Evolutionary conservation across 2,888 invertebrate species (phyloP).

Genomic region (Allolobophora icterica): DNA sequence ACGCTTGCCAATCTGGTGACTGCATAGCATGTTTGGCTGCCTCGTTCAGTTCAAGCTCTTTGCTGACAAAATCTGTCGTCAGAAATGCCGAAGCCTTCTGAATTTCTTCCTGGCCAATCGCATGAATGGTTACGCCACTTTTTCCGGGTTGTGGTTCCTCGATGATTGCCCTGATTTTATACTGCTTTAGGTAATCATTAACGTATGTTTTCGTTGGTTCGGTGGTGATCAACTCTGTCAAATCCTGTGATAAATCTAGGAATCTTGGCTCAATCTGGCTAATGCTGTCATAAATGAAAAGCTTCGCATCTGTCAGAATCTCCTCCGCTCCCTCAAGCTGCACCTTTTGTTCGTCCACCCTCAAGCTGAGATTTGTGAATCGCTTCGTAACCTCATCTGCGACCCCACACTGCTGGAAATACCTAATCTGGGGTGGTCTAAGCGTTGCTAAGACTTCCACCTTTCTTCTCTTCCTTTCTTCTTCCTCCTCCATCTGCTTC

Average conservation of each 20-base stretch:
- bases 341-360: background rate
- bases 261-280: background rate
- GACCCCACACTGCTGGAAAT: background rate
- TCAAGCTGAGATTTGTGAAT: background rate
- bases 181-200: background rate
- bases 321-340: background rate
- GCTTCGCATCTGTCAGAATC: background rate
- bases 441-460: background rate
- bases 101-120: background rate
- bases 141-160: background rate
- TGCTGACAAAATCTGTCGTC: background rate
- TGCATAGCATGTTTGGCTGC: background rate
- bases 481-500: background rate
- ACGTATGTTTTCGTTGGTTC: background rate
- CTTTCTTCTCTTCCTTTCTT: conserved; percentile 23
- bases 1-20: background rate
- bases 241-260: background rate
- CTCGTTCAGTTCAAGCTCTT: background rate
- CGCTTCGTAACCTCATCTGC: background rate
- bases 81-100: background rate
- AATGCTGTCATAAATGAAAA: background rate
- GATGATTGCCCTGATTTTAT: background rate
- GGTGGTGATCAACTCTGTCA: conserved; percentile 3
- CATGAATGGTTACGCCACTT: background rate
- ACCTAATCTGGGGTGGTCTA: background rate